Base-by-base conservation (phyloP, 2,113 vertebrate genomes). In the Dinomys branickii region DNA sequence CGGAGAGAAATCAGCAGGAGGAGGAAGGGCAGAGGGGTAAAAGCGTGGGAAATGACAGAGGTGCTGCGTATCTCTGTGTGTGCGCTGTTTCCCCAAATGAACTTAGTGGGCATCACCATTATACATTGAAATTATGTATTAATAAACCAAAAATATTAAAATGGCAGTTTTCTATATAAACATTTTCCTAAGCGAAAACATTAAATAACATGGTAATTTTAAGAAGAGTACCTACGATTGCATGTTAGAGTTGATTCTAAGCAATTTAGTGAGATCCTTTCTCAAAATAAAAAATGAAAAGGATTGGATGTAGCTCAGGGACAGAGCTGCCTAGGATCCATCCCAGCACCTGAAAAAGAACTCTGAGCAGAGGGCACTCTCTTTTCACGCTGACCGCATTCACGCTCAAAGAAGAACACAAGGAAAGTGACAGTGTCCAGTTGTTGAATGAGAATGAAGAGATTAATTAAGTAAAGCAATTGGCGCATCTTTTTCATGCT, bases 141-240 rank as follows among this genome's bases (percentile, higher is more conserved):
- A 44, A 73, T 73, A 44, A 73, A 73, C 24, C 38, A 44, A 44
- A 75, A 75, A 44, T 28, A 24, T 28, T 75, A 75, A 26, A 44
- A 44, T 44, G 44, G 10, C 41, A 75, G 44, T 75, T 73, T 44
- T 44, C 19, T 26, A 28, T 75, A 28, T 44, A 44, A 75, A 75
- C 11, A 44, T 44, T 63, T 96, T 97, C 24, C 33, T 63, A 30
- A 85, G 47, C 52, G 54, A 81, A 82, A 59, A 92, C 47, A 94
- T 77, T 78, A 56, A 87, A 63, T 78, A 30, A 24, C 59, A 71
- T n/a, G 11, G 8, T n/a, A 85, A 86, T 88, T 61, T 22, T 73
- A 35, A 91, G 73, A 78, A 54, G 50, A 52, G 7, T 26, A 26
- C 5, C 22, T 44, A 13, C 5, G 71, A 75, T 44, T 44, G 11